These are phyloP conservation scores for Lontra canadensis DNA, from an alignment of 2,113 vertebrate species.

Conservation along the genomic window DNA sequence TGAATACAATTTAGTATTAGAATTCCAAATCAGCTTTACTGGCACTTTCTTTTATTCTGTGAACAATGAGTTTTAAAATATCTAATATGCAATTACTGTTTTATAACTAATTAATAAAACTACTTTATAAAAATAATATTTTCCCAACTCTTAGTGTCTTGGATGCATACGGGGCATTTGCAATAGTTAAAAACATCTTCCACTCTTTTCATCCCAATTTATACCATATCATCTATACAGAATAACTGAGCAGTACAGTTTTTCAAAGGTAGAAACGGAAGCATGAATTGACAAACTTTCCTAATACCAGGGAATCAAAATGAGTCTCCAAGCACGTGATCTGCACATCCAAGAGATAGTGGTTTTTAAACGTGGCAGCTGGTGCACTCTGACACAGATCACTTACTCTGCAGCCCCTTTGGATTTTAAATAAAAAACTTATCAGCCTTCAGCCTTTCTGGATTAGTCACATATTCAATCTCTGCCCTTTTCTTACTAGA, in stretches of 20 bases:
- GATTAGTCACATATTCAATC: background rate
- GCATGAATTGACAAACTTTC: background rate
- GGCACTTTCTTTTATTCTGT: background rate
- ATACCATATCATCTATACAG: background rate
- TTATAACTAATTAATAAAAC: conserved; percentile 11
- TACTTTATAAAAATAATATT: conserved; percentile 7
- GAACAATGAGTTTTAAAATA: background rate
- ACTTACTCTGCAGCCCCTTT: background rate
- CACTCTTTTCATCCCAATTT: background rate
- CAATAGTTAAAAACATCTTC: background rate
- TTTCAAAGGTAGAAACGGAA: background rate
- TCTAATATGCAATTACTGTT: background rate
- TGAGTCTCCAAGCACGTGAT: background rate
- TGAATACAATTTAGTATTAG: background rate
- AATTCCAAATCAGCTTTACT: conserved; percentile 43
- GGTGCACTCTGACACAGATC: background rate
- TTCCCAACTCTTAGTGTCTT: background rate
- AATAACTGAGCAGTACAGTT: background rate
- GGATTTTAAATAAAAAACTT: background rate
- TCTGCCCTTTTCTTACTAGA: background rate
- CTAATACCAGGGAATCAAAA: background rate
- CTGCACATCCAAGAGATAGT: background rate
- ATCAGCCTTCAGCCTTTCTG: background rate
- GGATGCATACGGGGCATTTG: background rate
- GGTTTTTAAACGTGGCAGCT: background rate